Conservation (phyloP, 1,140 invertebrate genomes). For the Augochlora pura region DNA sequence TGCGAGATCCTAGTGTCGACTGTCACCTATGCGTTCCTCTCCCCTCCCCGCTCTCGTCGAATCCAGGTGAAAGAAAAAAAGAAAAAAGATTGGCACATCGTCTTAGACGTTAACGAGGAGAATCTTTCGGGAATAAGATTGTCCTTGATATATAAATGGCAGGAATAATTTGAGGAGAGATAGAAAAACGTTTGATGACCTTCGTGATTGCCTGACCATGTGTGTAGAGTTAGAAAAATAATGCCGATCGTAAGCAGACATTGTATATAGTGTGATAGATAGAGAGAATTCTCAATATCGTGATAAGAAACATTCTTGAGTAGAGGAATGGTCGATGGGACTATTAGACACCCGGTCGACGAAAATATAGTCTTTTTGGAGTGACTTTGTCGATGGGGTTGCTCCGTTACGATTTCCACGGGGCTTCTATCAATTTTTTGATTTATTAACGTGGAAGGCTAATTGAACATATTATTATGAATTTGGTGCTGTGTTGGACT, state of each 20-base stretch:
- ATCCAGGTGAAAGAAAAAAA: too few relatives aligned
- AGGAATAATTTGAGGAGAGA: not conserved
- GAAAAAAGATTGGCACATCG: slow-evolving; percentile 22
- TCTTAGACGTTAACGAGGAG: not conserved
- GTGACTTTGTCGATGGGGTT: too few relatives aligned
- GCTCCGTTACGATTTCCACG: too few relatives aligned
- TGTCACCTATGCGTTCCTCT: too few relatives aligned
- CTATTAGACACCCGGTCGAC: not conserved
- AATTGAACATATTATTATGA: too few relatives aligned
- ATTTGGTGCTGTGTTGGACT: too few relatives aligned
- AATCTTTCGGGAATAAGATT: not conserved
- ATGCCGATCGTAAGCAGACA: not conserved
- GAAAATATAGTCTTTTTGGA: not conserved
- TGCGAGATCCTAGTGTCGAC: not conserved
- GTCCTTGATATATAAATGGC: not conserved
- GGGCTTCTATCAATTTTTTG: too few relatives aligned
- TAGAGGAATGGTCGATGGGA: slow-evolving; percentile 7
- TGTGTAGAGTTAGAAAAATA: not conserved
- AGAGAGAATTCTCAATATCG: not conserved
- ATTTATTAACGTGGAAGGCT: too few relatives aligned
- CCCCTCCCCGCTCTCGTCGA: too few relatives aligned
- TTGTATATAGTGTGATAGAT: too few relatives aligned
- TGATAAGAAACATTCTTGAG: not conserved
- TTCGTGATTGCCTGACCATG: not conserved
- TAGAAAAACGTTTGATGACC: not conserved